phyloP scores from a whole-genome alignment of 2,113 vertebrate species.

The Sinocyclocheilus maitianheensis region DNA sequence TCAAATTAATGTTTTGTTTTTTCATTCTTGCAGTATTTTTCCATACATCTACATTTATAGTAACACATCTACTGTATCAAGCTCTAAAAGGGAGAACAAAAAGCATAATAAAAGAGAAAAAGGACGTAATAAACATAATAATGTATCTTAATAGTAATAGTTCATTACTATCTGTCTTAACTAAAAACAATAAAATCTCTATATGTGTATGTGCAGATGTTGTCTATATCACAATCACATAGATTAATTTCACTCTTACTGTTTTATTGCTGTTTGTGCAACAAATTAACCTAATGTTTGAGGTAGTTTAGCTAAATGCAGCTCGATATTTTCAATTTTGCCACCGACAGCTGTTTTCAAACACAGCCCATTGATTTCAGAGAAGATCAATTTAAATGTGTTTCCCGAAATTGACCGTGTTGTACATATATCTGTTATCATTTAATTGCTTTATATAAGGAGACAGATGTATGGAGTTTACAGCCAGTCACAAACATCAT shows the following conservation, averaged over 20 bases:
- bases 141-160: not conserved
- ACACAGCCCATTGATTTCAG: constrained; percentile 29
- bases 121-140: not conserved
- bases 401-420: not conserved
- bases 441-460: not conserved
- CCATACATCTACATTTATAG: not conserved
- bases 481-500: not conserved
- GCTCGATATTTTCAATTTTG: constrained; percentile 38
- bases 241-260: constrained; percentile 18
- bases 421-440: constrained; percentile 13
- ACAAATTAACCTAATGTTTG: constrained; percentile 21
- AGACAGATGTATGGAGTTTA: not conserved
- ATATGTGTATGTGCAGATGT: not conserved
- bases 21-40: not conserved
- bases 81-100: not conserved
- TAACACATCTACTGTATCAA: not conserved
- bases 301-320: constrained; percentile 35
- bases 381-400: constrained; percentile 22
- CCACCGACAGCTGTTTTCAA: not conserved
- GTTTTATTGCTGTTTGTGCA: constrained; percentile 25
- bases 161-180: not conserved
- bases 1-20: not conserved
- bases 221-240: not conserved
- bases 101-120: not conserved
- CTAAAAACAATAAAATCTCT: not conserved